Percentiles rank a stretch among this genome's conserved stretches.
Conservation (phyloP, 2,888 invertebrate species). For the Ormyrus pomaceus region DNA sequence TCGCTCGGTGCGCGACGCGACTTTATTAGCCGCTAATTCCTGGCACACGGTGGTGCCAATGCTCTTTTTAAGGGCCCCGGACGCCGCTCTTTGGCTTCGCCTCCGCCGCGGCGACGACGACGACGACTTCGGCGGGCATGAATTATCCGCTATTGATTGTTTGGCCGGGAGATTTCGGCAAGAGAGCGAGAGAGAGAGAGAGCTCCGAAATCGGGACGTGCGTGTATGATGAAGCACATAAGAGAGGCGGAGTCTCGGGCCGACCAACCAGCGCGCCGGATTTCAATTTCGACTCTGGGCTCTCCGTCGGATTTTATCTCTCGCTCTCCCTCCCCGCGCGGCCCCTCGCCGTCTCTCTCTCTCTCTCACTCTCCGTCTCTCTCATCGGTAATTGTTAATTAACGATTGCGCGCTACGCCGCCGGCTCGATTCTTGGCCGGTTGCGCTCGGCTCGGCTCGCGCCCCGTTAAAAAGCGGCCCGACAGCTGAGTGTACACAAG, state of each 20-base stretch:
- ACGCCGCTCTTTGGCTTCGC: neutral
- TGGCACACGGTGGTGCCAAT: neutral
- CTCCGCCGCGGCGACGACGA: too few species aligned
- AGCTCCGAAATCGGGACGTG: conserved; percentile 16
- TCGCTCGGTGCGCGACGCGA: neutral
- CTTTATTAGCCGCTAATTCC: conserved; percentile 6
- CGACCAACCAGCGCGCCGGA: conserved; percentile 68
- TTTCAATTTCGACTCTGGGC: conserved; percentile 38
- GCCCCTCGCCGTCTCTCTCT: neutral
- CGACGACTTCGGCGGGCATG: too few species aligned
- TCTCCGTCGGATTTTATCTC: conserved; percentile 51
- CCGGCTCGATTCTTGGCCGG: too few species aligned
- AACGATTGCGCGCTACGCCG: neutral
- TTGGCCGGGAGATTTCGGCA: conserved; percentile 51
- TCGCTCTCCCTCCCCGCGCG: conserved; percentile 40
- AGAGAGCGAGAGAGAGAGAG: conserved; percentile 5
- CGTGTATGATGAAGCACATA: conserved; percentile 41
- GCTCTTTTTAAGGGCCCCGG: neutral
- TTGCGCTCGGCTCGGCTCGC: too few species aligned
- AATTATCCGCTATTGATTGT: conserved; percentile 27
- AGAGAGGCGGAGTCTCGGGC: conserved; percentile 67
- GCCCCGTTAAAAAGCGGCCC: conserved; percentile 68
- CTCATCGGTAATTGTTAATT: conserved; percentile 22
- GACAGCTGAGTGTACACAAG: conserved; percentile 75
- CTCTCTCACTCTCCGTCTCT: neutral